phyloP scores from a whole-genome alignment of 1,140 invertebrate species.

The Atta texana region DNA sequence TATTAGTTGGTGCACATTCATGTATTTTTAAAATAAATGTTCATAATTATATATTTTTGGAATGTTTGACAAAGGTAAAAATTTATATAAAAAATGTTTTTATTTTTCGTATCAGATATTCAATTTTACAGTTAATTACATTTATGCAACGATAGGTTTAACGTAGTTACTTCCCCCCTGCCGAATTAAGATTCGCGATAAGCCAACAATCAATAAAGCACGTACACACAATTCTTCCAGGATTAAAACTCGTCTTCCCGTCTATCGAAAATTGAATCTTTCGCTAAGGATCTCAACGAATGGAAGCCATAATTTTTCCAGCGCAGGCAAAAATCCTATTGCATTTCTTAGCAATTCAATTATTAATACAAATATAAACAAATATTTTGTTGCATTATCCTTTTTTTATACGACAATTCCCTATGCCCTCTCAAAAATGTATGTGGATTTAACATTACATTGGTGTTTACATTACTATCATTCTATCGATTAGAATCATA shows the following conservation, averaged over 20 bases:
- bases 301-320: constrained; percentile 22
- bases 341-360: constrained; percentile 33
- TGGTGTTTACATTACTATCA: too few species aligned
- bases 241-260: constrained; percentile 74
- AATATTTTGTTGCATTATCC: neutral
- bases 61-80: neutral
- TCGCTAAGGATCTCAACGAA: neutral
- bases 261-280: constrained; percentile 84
- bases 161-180: constrained; percentile 52
- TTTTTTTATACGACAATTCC: neutral
- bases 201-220: constrained; percentile 81
- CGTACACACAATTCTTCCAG: constrained; percentile 79
- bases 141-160: constrained; percentile 32
- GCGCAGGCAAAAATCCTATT: constrained; percentile 3
- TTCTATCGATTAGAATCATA: too few species aligned
- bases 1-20: neutral
- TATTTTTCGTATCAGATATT: constrained; percentile 26
- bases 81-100: neutral
- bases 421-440: neutral
- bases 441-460: too few species aligned
- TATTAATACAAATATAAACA: constrained; percentile 33
- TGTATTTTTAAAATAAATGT: neutral
- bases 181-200: constrained; percentile 79
- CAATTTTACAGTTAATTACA: constrained; percentile 57
- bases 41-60: neutral